phyloP scores from a whole-genome alignment of 2,888 invertebrate genomes.

The Tillus elongatus region DNA sequence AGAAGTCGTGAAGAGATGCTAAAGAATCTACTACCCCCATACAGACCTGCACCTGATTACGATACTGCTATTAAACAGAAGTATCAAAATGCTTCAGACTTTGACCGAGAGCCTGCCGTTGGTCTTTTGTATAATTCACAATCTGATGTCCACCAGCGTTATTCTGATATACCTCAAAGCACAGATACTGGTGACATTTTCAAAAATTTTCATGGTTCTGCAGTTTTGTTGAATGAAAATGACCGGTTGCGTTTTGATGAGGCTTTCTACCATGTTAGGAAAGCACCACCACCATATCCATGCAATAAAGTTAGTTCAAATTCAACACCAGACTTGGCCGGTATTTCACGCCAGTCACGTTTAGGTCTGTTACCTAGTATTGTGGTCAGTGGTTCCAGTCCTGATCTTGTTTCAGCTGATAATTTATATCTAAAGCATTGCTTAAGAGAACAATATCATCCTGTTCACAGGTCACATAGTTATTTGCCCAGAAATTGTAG shows the following conservation, averaged over 20 bases:
- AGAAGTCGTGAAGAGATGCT: constrained; percentile 45
- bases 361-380: constrained; percentile 27
- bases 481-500: constrained; percentile 49
- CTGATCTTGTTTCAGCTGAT: constrained; percentile 66
- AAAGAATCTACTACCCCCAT: constrained; percentile 71
- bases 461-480: constrained; percentile 39
- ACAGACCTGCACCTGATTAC: constrained; percentile 89
- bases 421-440: constrained; percentile 48
- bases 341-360: constrained; percentile 50
- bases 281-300: constrained; percentile 81
- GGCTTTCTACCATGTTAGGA: constrained; percentile 51
- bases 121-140: constrained; percentile 58
- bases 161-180: constrained; percentile 59
- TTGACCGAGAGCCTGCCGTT: constrained; percentile 29
- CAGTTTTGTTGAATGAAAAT: constrained; percentile 20
- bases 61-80: constrained; percentile 87
- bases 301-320: constrained; percentile 68
- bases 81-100: constrained; percentile 54
- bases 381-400: constrained; percentile 67
- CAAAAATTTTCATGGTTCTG: constrained; percentile 20
- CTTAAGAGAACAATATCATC: constrained; percentile 33
- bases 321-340: constrained; percentile 76
- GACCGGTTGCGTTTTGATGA: neutral
- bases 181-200: neutral
- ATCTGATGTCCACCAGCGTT: constrained; percentile 63